Evolutionary conservation across 2,797 vertebrate genomes (phyloP).

Genomic region (Centropyge bicolor): DNA sequence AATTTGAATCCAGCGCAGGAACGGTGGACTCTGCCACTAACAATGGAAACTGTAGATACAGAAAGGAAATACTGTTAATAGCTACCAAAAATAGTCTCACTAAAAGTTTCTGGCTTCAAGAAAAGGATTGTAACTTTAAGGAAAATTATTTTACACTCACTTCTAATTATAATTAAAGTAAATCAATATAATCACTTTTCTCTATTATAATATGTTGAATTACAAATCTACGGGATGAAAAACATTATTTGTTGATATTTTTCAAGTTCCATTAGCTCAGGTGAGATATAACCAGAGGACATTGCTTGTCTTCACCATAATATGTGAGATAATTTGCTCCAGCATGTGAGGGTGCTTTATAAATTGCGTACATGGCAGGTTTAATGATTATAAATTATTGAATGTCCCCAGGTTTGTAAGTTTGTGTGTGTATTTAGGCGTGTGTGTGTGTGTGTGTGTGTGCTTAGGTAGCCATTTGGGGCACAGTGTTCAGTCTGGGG

Average conservation of each 20-base stretch:
- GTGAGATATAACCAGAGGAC: not conserved
- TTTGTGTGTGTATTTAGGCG: conserved; percentile 2
- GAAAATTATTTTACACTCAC: too few species aligned
- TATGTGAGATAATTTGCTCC: not conserved
- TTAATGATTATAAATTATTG: conserved; percentile 21
- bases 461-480: conserved; percentile 1
- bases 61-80: not conserved
- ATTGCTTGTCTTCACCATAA: not conserved
- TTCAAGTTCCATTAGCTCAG: not conserved
- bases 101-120: not conserved
- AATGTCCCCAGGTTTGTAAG: conserved; percentile 1
- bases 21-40: not conserved
- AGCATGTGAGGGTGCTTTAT: not conserved
- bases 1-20: not conserved
- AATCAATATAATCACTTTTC: not conserved
- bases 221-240: not conserved
- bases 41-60: not conserved
- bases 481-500: not conserved
- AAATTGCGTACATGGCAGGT: conserved; percentile 13
- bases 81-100: not conserved
- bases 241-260: not conserved
- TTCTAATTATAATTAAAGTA: too few species aligned
- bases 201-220: not conserved
- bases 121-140: not conserved
- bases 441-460: conserved; percentile 1